Conservation (phyloP, 1,140 invertebrate genomes). For the Meteorus sp. region DNA sequence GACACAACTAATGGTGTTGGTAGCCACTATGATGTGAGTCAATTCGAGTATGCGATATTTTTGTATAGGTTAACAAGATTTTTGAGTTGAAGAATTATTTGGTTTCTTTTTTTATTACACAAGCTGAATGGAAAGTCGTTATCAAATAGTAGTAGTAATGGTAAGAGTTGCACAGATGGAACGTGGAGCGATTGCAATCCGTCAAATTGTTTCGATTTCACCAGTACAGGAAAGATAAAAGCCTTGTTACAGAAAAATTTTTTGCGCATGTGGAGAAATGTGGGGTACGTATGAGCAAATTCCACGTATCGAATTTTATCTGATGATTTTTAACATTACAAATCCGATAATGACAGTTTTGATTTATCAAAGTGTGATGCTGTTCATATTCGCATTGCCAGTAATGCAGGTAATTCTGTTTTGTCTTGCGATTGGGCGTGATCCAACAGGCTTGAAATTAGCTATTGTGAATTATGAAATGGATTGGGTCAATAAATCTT, state of each 20-base stretch:
- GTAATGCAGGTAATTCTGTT: conserved; percentile 94
- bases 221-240: conserved; percentile 70
- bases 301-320: neutral
- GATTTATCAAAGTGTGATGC: conserved; percentile 70
- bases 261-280: conserved; percentile 89
- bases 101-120: conserved; percentile 29
- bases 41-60: neutral
- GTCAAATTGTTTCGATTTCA: conserved; percentile 62
- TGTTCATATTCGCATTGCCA: conserved; percentile 90
- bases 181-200: conserved; percentile 64
- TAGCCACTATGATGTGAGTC: conserved; percentile 57
- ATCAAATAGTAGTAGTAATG: conserved; percentile 52
- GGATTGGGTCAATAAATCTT: conserved; percentile 60
- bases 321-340: neutral
- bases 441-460: conserved; percentile 81
- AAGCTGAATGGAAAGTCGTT: conserved; percentile 64
- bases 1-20: conserved; percentile 71
- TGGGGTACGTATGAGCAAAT: conserved; percentile 62
- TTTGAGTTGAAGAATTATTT: neutral
- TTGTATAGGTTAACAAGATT: no score
- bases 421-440: conserved; percentile 89
- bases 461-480: conserved; percentile 87
- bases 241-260: conserved; percentile 92
- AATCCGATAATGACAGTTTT: neutral
- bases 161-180: conserved; percentile 52